A percentile compares a stretch with the other conserved stretches of the same genome.
phyloP scores from a whole-genome alignment of 1,140 invertebrate species.

The silkworm (Bombyx mori) region ASM3026992v2 NC_085130.1:836001-836500 shows the following conservation, averaged over 20 bases:
- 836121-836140: conserved; percentile 17
- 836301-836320: no score
- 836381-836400: no score
- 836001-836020: no score
- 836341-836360: no score
- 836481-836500: no score
- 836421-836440: no score
- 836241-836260: conserved; percentile 17
- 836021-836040: no score
- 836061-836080: conserved; percentile 19
- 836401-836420: no score
- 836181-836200: conserved; percentile 14
- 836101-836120: conserved; percentile 16
- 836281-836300: conserved; percentile 5
- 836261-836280: conserved; percentile 16
- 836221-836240: conserved; percentile 19
- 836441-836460: no score
- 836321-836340: no score
- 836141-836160: conserved; percentile 18
- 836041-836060: background rate
- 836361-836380: no score
- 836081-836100: conserved; percentile 22
- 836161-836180: background rate
- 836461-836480: no score
- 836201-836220: conserved; percentile 17